Evolutionary conservation across 1,140 invertebrate species (phyloP).

Genomic region (Archivesica marissinica): DNA sequence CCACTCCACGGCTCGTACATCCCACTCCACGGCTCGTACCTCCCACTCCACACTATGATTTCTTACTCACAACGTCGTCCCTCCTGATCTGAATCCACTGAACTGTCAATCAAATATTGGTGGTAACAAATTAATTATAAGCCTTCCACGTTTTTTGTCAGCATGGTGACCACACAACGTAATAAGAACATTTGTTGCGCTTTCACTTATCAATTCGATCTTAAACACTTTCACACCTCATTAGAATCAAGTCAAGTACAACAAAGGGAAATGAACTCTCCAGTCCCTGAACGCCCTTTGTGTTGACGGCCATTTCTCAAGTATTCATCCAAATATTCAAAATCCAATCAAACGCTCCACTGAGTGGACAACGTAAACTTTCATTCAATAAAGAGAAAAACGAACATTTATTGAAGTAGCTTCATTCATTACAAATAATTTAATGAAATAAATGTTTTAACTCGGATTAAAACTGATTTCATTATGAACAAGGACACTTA

Average conservation of each 20-base stretch:
- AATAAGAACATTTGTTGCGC: constrained; percentile 36
- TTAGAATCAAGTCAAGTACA: constrained; percentile 6
- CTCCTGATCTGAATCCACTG: no score
- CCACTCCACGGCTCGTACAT: no score
- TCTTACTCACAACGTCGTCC: no score
- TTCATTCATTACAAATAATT: no score
- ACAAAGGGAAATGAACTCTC: constrained; percentile 41
- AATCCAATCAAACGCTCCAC: constrained; percentile 32
- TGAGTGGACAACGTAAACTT: not conserved
- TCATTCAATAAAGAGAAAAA: not conserved
- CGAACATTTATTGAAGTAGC: not conserved
- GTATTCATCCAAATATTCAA: not conserved
- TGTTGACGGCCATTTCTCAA: not conserved
- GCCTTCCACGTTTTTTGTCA: constrained; percentile 44
- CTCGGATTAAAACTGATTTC: no score
- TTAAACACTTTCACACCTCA: constrained; percentile 18
- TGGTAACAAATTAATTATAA: constrained; percentile 44
- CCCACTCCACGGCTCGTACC: no score
- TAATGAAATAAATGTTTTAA: no score
- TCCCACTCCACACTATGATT: no score
- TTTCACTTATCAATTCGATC: constrained; percentile 19
- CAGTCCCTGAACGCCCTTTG: not conserved
- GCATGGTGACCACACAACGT: constrained; percentile 24
- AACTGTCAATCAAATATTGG: constrained; percentile 18
- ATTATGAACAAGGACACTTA: no score